Base-by-base conservation (phyloP, 2,113 vertebrate genomes). In the Saguinus imperator region DNA sequence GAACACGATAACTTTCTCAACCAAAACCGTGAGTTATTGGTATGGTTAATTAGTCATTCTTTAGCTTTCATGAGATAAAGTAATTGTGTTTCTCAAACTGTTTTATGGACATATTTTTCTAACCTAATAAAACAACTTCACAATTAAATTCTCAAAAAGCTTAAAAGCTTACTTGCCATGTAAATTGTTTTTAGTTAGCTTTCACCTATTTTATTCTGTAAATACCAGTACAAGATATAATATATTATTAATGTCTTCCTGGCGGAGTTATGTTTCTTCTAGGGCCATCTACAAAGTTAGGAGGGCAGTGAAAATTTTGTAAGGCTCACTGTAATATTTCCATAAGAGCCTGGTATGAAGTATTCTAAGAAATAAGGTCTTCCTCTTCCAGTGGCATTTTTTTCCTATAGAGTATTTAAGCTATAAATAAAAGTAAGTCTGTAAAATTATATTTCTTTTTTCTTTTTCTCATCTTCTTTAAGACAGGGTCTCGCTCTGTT, bases 321-420 rank as follows among this genome's bases (percentile, higher is more conserved):
- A 86, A 80, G 14, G 9, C 8, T 76, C 27, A 43, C 13, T 57
- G 9, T 48, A 32, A 37, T 84, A 50, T 79, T 87, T 70, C 94
- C 45, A 35, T 55, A 45, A 72, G 87, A 93, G 50, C 1, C 40
- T 85, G 7, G 0, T 32, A 57, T 18, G 18, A 89, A 25, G 1
- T 89, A 85, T 88, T 89, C 5, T 10, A 52, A 96, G 82, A 88
- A 89, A 83, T 64, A 6, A 64, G 12, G 27, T 64, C 61, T 64
- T 73, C 48, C 25, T 89, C 50, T 84, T n/a, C 8, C 25, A 58
- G 70, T 58, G 66, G 9, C 1, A 72, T 8, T 83, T 68, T 95
- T 95, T 95, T 77, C 79, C 29, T 21, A 82, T 72, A 88, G 92
- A 89, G 21, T 64, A 61, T 50, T 81, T 75, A 87, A 87, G 58